Conservation (phyloP, 2,113 vertebrate species). For the Boleophthalmus pectinirostris region DNA sequence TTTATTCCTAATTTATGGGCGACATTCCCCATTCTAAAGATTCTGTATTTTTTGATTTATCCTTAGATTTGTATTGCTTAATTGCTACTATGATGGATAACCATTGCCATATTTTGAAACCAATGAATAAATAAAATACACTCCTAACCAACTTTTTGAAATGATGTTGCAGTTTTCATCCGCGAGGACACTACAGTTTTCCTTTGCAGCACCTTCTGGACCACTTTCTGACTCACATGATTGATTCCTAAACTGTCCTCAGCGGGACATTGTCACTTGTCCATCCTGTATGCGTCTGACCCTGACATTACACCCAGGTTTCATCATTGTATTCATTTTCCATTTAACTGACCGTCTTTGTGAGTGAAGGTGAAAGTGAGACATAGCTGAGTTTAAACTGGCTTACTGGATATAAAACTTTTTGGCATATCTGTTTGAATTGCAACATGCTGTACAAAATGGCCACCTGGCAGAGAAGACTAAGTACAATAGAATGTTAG, state of each 20-base stretch:
- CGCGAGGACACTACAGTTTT: neutral
- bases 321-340: conserved; percentile 65
- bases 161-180: too few relatives aligned
- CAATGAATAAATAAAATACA: too few relatives aligned
- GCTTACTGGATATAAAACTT: neutral
- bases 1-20: too few relatives aligned
- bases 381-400: neutral
- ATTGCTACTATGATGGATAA: too few relatives aligned
- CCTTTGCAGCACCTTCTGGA: neutral
- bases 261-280: conserved; percentile 45
- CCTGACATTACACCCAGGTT: conserved; percentile 56
- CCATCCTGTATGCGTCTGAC: conserved; percentile 30
- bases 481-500: neutral
- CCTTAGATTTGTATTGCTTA: too few relatives aligned
- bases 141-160: too few relatives aligned
- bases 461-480: neutral
- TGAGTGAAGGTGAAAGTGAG: conserved; percentile 8
- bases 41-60: too few relatives aligned
- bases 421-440: neutral
- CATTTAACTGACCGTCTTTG: conserved; percentile 14
- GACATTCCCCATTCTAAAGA: too few relatives aligned
- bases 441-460: neutral
- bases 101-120: too few relatives aligned
- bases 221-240: neutral
- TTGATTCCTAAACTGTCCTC: conserved; percentile 15